Base-by-base conservation (phyloP, 2,797 vertebrate genomes). In the Rhinoraja longicauda region DNA sequence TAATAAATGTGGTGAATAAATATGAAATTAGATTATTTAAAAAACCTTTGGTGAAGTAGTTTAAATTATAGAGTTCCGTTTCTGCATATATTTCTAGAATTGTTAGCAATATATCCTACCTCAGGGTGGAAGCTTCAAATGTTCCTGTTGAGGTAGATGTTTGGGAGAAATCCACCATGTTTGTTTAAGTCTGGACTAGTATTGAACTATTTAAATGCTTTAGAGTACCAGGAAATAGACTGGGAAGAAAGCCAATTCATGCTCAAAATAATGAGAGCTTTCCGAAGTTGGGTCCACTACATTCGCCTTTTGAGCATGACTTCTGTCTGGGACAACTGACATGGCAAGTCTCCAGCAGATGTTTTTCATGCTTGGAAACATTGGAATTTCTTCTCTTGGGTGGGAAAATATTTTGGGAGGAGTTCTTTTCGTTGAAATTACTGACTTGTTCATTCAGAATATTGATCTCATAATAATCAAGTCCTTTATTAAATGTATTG, bases 171-270 rank as follows among this genome's bases (percentile, higher is more conserved):
- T 12, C 64, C 21, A 45, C 88, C 64, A 24, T 72, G 7, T 72
- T 91, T 70, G 32, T 19, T 72, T 24, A 91, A 39, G 88, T 91
- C 88, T 45, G 64, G 32, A 91, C 8, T 72, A 36, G 67, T 70
- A 24, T 32, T 67, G 62, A 90, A 90, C 86, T 64, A 70, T 67
- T 70, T 90, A 67, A 72, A 36, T 91, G 36, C 36, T 86, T 86
- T 64, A 19, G 59, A 88, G 84, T 62, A 88, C 84, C 39, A 70
- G 67, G 90, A 75, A 45, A 24, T 19, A 45, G 39, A 75, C 36
- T 73, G 90, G 90, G 90, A 92, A 92, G 39, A 45, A 26, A 73
- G 67, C 90, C 90, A 92, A 92, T 92, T 29, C 24, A 19, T 75
- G 32, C 39, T 92, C 45, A 92, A 92, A 24, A 92, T 92, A 73